phyloP scores from a whole-genome alignment of 1,140 invertebrate genomes.

The Drosophila nigromelanica region DNA sequence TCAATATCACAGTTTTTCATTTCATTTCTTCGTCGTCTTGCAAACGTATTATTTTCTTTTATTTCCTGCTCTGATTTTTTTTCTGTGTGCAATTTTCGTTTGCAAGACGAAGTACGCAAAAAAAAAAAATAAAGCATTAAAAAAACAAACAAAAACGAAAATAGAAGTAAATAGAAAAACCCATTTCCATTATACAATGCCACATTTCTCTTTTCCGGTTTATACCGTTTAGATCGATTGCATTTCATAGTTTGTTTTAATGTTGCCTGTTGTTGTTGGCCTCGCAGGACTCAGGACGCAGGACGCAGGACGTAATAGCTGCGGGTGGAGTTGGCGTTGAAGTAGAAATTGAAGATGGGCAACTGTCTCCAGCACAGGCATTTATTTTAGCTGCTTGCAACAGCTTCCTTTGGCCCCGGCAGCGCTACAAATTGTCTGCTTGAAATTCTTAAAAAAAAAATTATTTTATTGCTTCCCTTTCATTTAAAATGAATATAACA shows the following conservation, averaged over 20 bases:
- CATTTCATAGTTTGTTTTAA: constrained; percentile 82
- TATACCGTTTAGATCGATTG: constrained; percentile 79
- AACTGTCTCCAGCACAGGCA: constrained; percentile 57
- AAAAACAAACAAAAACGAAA: constrained; percentile 37
- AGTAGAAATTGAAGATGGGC: constrained; percentile 19
- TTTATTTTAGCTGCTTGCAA: constrained; percentile 49
- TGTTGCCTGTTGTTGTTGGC: constrained; percentile 51
- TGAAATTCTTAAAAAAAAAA: constrained; percentile 59
- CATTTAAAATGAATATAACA: constrained; percentile 64
- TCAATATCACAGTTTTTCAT: constrained; percentile 81
- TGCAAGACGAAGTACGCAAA: constrained; percentile 9
- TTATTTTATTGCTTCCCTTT: constrained; percentile 76
- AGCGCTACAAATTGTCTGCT: constrained; percentile 70
- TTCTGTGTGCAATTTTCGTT: constrained; percentile 46
- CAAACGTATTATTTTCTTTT: constrained; percentile 67
- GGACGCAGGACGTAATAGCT: constrained; percentile 48
- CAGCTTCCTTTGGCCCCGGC: constrained; percentile 55
- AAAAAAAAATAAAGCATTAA: constrained; percentile 16
- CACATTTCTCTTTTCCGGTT: constrained; percentile 76
- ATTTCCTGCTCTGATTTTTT: constrained; percentile 20
- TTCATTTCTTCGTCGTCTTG: constrained; percentile 54
- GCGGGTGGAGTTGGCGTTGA: constrained; percentile 8
- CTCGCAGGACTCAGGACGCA: constrained; percentile 37
- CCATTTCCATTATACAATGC: constrained; percentile 78
- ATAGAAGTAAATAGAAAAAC: constrained; percentile 58